Percentiles rank a stretch among this genome's conserved stretches.
These are phyloP conservation scores for Graphium colonna DNA, from an alignment of 2,888 invertebrate species.

Conservation along the genomic window DNA sequence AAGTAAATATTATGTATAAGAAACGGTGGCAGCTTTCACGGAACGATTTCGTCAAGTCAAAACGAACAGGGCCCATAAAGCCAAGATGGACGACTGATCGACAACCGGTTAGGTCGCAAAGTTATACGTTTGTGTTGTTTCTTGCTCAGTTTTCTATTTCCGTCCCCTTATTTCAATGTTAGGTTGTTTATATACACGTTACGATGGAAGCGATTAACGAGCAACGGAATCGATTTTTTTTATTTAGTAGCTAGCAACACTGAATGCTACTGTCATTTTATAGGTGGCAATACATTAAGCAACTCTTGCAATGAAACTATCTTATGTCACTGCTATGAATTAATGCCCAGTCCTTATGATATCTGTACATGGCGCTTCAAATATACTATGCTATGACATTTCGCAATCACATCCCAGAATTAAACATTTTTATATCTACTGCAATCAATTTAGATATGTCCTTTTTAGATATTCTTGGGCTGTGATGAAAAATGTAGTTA, in stretches of 20 bases:
- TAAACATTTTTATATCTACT: slow-evolving; percentile 23
- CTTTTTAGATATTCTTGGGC: slow-evolving; percentile 53
- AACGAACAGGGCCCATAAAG: no score
- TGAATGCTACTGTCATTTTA: no score
- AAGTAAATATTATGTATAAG: slow-evolving; percentile 5
- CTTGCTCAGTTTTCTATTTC: slow-evolving; percentile 67
- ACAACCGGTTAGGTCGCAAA: background rate
- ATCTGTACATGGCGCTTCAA: background rate
- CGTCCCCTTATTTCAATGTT: slow-evolving; percentile 55
- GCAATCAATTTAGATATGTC: slow-evolving; percentile 44
- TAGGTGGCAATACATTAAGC: no score
- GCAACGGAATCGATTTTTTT: background rate
- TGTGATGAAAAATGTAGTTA: slow-evolving; percentile 42
- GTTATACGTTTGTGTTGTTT: slow-evolving; percentile 32
- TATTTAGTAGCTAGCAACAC: slow-evolving; percentile 12
- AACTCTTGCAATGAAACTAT: no score
- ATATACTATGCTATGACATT: slow-evolving; percentile 1
- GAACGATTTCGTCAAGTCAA: background rate
- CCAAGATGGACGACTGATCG: background rate
- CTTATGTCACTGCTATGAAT: no score
- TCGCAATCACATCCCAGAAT: slow-evolving; percentile 1
- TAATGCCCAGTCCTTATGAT: no score
- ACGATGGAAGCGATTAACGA: background rate
- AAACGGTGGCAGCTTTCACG: slow-evolving; percentile 7
- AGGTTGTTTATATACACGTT: slow-evolving; percentile 25